These are phyloP conservation scores for Semicossyphus pulcher DNA, from an alignment of 2,113 vertebrate genomes.

Conservation along the genomic window DNA sequence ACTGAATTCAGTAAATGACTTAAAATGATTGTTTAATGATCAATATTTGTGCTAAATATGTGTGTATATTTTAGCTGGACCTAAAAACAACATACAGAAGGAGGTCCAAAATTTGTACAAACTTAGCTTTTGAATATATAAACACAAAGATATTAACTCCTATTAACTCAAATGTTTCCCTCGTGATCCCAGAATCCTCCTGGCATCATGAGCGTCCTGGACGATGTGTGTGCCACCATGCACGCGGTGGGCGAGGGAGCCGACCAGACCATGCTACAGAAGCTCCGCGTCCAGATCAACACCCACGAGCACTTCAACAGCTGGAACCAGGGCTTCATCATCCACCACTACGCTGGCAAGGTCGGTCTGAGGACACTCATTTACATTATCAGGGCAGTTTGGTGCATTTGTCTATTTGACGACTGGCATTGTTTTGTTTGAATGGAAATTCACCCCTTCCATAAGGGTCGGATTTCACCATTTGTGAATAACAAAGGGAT, in stretches of 20 bases:
- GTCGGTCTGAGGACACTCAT: slow-evolving; percentile 67
- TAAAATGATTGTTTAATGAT: too few species aligned
- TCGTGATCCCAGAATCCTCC: slow-evolving; percentile 89
- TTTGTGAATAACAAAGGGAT: too few species aligned
- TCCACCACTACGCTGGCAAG: slow-evolving; percentile 99
- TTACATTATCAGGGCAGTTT: too few species aligned
- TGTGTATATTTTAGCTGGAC: too few species aligned
- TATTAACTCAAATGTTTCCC: neutral
- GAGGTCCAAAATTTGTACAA: neutral
- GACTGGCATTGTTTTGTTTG: too few species aligned
- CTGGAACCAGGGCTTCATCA: slow-evolving; percentile 99
- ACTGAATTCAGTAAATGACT: too few species aligned
- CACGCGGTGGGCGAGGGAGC: slow-evolving; percentile 96
- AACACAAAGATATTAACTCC: too few species aligned
- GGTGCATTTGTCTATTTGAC: too few species aligned
- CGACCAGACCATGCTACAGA: slow-evolving; percentile 97
- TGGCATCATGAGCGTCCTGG: slow-evolving; percentile 96
- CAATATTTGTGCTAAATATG: too few species aligned
- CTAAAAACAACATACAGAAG: too few species aligned
- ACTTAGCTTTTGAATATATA: too few species aligned
- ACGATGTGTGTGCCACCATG: slow-evolving; percentile 99
- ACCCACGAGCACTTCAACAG: slow-evolving; percentile 99
- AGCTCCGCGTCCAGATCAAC: slow-evolving; percentile 94
- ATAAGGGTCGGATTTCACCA: neutral
- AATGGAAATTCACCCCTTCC: too few species aligned